A percentile compares a stretch with the other conserved stretches of the same genome.
phyloP scores from a whole-genome alignment of 2,113 vertebrate genomes.

The Saccopteryx bilineata region DNA sequence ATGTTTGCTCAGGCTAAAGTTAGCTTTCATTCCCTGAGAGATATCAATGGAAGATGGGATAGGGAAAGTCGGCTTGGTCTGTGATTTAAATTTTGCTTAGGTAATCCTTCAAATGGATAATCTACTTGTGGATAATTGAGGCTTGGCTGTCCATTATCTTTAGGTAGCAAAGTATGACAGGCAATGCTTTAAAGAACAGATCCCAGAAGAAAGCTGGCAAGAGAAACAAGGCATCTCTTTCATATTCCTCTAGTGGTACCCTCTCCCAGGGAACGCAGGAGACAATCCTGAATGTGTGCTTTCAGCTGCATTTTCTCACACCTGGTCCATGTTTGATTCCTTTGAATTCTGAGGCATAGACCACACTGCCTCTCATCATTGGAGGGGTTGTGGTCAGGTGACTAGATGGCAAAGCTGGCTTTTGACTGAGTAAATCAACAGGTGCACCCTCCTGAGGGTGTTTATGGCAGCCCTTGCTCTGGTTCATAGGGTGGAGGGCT shows the following conservation, averaged over 20 bases:
- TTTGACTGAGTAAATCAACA: neutral
- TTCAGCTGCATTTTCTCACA: neutral
- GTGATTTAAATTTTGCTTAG: constrained; percentile 60
- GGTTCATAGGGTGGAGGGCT: neutral
- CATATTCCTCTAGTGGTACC: neutral
- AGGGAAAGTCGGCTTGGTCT: neutral
- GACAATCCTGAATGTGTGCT: neutral
- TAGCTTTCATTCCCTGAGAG: constrained; percentile 51
- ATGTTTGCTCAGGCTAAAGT: constrained; percentile 48
- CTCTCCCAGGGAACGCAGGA: neutral
- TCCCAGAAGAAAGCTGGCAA: neutral
- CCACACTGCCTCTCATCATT: neutral
- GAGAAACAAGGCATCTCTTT: constrained; percentile 30
- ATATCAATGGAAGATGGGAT: neutral
- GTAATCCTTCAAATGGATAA: constrained; percentile 58
- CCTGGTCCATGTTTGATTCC: neutral
- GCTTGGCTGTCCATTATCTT: constrained; percentile 53
- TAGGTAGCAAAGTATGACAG: constrained; percentile 45
- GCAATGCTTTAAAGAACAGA: neutral
- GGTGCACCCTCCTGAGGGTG: neutral
- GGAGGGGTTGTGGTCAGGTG: constrained; percentile 5
- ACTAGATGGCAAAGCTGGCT: constrained; percentile 59
- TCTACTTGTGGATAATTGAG: constrained; percentile 61
- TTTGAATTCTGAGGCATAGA: neutral
- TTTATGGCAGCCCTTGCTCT: neutral